A percentile compares a stretch with the other conserved stretches of the same genome.
phyloP scores from a whole-genome alignment of 2,888 invertebrate genomes.

The Zootermopsis nevadensis region DNA sequence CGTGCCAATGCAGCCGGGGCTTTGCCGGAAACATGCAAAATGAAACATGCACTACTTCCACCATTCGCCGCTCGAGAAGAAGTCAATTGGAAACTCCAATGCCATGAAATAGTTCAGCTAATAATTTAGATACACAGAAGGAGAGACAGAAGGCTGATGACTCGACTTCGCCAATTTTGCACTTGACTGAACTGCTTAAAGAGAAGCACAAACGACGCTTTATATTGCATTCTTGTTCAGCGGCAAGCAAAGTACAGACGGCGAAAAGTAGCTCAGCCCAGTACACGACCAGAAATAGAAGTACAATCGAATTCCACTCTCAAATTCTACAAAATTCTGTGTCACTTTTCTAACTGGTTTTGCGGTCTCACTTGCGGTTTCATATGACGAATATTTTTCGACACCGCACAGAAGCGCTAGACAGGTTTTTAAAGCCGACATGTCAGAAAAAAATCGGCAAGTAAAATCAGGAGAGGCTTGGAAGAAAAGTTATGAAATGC shows the following conservation, averaged over 20 bases:
- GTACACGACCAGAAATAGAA: background rate
- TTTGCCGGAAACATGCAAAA: background rate
- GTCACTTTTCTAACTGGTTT: background rate
- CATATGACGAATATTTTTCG: background rate
- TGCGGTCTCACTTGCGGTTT: background rate
- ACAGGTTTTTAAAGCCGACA: background rate
- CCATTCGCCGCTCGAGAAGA: background rate
- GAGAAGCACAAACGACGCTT: background rate
- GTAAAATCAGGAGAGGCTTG: background rate
- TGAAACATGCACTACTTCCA: background rate
- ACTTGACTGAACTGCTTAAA: background rate
- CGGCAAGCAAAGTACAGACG: background rate
- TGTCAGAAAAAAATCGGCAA: background rate
- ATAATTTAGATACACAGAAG: background rate
- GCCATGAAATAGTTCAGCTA: background rate
- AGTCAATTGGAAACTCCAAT: background rate
- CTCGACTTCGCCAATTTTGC: background rate
- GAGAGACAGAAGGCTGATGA: background rate
- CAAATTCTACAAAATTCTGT: background rate
- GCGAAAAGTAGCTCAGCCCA: background rate
- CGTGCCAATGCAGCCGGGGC: background rate
- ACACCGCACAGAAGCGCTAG: background rate
- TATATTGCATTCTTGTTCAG: conserved; percentile 6
- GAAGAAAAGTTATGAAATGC: too few species aligned
- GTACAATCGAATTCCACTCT: background rate